Evolutionary conservation across 2,797 vertebrate species (phyloP).

Genomic region (Rhinatrema bivittatum): DNA sequence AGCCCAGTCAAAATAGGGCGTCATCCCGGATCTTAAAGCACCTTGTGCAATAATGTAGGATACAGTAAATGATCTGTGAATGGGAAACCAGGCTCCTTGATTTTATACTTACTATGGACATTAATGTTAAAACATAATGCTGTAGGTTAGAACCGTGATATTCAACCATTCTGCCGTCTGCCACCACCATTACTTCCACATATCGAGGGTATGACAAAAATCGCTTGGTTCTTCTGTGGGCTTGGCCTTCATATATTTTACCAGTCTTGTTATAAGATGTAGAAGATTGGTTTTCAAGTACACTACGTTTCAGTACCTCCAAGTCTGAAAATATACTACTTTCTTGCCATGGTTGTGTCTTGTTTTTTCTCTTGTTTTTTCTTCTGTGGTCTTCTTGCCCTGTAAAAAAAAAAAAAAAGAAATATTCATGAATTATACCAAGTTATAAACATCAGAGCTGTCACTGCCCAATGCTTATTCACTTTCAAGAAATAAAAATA

Average conservation of each 20-base stretch:
- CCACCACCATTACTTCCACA: constrained; percentile 97
- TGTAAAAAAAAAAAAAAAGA: constrained; percentile 31
- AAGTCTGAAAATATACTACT: constrained; percentile 58
- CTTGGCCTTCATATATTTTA: constrained; percentile 55
- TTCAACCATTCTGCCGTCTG: constrained; percentile 94
- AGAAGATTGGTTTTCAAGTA: constrained; percentile 51
- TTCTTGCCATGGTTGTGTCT: constrained; percentile 37
- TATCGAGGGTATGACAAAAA: constrained; percentile 96
- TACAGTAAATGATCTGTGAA: too few species aligned
- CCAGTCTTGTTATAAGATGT: constrained; percentile 50
- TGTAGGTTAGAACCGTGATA: constrained; percentile 92
- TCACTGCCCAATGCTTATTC: too few species aligned
- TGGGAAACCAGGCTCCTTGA: too few species aligned
- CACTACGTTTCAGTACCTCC: constrained; percentile 55
- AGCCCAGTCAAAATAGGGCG: too few species aligned
- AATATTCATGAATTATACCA: neutral
- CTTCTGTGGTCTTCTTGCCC: constrained; percentile 67
- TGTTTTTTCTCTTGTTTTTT: constrained; percentile 57
- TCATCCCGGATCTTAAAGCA: too few species aligned
- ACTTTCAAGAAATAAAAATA: too few species aligned
- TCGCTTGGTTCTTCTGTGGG: constrained; percentile 83
- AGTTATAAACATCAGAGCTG: too few species aligned
- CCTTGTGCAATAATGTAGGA: too few species aligned
- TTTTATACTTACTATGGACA: constrained; percentile 92
- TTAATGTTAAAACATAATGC: constrained; percentile 92